Evolutionary conservation across 2,888 invertebrate species (phyloP).

Genomic region (Chrysolina americana): DNA sequence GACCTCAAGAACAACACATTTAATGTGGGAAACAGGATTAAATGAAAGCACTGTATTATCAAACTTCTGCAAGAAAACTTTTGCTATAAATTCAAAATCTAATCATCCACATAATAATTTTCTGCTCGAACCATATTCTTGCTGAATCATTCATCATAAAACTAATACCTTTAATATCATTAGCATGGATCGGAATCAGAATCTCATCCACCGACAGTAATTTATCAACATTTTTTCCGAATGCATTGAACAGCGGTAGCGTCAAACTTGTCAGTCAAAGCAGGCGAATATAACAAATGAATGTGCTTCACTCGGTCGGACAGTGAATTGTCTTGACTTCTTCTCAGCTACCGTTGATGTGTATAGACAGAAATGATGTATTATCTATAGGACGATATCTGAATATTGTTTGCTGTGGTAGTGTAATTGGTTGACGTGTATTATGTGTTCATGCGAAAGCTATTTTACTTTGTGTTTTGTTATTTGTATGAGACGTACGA

Average conservation of each 20-base stretch:
- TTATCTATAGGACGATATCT: slow-evolving; percentile 41
- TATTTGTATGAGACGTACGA: too few relatives aligned
- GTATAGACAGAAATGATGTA: slow-evolving; percentile 56
- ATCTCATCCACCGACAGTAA: slow-evolving; percentile 43
- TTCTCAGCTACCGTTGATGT: slow-evolving; percentile 54
- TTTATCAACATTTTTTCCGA: slow-evolving; percentile 53
- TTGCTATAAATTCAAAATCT: slow-evolving; percentile 16
- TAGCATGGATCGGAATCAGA: slow-evolving; percentile 43
- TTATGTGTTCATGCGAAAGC: not conserved
- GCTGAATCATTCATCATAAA: slow-evolving; percentile 36
- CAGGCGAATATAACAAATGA: slow-evolving; percentile 54
- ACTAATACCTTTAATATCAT: slow-evolving; percentile 40
- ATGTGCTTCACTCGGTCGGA: slow-evolving; percentile 48
- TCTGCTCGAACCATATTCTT: slow-evolving; percentile 23
- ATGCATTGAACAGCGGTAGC: slow-evolving; percentile 53
- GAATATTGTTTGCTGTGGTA: slow-evolving; percentile 35
- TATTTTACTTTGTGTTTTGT: not conserved
- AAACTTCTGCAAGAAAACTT: not conserved
- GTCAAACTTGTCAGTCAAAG: slow-evolving; percentile 62
- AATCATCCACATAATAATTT: slow-evolving; percentile 28
- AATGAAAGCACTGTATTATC: not conserved
- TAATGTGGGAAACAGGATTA: not conserved
- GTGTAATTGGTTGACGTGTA: too few relatives aligned
- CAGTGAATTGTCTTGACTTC: slow-evolving; percentile 54
- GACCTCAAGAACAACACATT: not conserved